Conservation (phyloP, 2,113 vertebrate genomes). For the Morone chrysops region DNA sequence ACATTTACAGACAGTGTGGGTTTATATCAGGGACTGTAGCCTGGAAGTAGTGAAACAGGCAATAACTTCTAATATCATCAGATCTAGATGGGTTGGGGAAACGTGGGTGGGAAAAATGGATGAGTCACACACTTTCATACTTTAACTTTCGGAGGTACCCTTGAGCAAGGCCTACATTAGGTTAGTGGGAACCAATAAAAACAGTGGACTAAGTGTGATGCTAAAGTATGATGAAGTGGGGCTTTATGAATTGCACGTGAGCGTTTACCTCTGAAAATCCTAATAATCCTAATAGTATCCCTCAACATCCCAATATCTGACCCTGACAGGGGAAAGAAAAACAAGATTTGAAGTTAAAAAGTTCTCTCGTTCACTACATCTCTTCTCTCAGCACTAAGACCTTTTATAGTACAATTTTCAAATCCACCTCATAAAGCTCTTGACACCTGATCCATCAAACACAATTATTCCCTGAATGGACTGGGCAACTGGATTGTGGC, state of each 20-base stretch:
- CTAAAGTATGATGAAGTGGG: background rate
- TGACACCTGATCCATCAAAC: constrained; percentile 61
- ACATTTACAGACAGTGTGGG: constrained; percentile 9
- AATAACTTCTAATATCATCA: constrained; percentile 48
- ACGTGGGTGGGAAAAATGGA: constrained; percentile 37
- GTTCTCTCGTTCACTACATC: background rate
- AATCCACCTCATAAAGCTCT: constrained; percentile 32
- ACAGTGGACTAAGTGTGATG: background rate
- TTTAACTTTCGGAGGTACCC: constrained; percentile 30
- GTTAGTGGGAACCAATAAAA: constrained; percentile 7
- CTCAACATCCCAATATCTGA: background rate
- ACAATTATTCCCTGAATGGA: constrained; percentile 50
- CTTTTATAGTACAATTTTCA: constrained; percentile 22
- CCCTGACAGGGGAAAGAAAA: background rate
- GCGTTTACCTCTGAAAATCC: background rate
- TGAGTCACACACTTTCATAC: constrained; percentile 55
- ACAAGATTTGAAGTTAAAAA: background rate
- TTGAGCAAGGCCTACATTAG: constrained; percentile 37
- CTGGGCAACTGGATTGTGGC: constrained; percentile 30
- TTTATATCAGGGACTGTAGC: constrained; percentile 44
- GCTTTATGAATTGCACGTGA: background rate
- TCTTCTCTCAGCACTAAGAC: background rate
- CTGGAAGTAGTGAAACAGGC: constrained; percentile 32
- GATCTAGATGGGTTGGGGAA: constrained; percentile 26
- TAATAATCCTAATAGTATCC: background rate